Percentiles rank a stretch among this genome's conserved stretches.
These are phyloP conservation scores for Sussaba pulchella DNA, from an alignment of 2,888 invertebrate genomes.

Conservation along the genomic window DNA sequence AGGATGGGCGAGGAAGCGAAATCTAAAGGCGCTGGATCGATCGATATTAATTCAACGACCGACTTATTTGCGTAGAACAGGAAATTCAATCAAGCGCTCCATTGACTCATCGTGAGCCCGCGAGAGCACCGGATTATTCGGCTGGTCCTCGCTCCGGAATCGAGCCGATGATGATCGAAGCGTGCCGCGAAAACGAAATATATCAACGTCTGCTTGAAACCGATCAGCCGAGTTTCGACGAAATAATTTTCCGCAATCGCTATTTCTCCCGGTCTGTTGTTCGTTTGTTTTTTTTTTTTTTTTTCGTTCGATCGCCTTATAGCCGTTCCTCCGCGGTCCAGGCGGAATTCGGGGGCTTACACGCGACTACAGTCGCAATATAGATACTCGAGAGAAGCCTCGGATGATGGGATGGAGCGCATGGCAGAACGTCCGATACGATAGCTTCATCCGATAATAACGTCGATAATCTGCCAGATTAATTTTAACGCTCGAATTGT, in stretches of 20 bases:
- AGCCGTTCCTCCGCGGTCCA: neutral
- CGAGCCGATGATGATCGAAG: slow-evolving; percentile 42
- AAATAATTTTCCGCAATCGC: slow-evolving; percentile 27
- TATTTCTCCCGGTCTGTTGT: slow-evolving; percentile 1
- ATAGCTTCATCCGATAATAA: slow-evolving; percentile 32
- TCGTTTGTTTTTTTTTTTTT: slow-evolving; percentile 13
- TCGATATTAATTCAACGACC: slow-evolving; percentile 69
- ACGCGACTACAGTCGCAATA: neutral
- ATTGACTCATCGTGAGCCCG: slow-evolving; percentile 65
- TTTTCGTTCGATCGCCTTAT: slow-evolving; percentile 12
- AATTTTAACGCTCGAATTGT: slow-evolving; percentile 43
- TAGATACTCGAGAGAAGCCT: slow-evolving; percentile 12
- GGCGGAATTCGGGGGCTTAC: neutral
- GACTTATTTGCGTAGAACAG: slow-evolving; percentile 69
- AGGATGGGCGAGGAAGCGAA: no score
- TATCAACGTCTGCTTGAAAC: slow-evolving; percentile 27
- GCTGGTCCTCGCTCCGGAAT: neutral
- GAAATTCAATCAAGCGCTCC: slow-evolving; percentile 71
- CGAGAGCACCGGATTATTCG: neutral
- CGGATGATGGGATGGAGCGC: no score
- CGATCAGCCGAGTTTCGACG: slow-evolving; percentile 2
- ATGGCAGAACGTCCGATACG: neutral
- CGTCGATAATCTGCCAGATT: slow-evolving; percentile 40
- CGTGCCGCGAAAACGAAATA: slow-evolving; percentile 56
- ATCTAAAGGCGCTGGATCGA: slow-evolving; percentile 48